A percentile compares a stretch with the other conserved stretches of the same genome.
Evolutionary conservation across 2,888 invertebrate genomes (phyloP).

Genomic region (Campoplex capitator): DNA sequence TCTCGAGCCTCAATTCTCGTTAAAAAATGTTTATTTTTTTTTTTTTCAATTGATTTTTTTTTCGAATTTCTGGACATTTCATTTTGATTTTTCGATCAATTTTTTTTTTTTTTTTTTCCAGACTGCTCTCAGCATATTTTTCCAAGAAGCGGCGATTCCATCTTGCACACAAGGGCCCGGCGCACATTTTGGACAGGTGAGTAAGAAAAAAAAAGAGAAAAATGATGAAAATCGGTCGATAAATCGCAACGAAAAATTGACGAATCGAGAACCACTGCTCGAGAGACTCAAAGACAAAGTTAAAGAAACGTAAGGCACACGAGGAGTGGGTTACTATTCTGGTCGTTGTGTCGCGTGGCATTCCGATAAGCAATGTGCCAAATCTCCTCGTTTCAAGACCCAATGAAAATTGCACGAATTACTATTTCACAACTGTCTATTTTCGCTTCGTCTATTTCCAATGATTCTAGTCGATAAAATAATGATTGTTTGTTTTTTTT

Average conservation of each 20-base stretch:
- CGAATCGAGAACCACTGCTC: constrained; percentile 77
- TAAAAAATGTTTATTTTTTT: background rate
- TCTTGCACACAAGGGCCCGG: constrained; percentile 91
- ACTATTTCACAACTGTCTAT: background rate
- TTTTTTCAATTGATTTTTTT: too few species aligned
- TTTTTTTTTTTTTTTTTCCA: constrained; percentile 85
- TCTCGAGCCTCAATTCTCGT: background rate
- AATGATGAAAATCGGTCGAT: background rate
- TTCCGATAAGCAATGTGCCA: constrained; percentile 83
- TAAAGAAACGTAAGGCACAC: constrained; percentile 66
- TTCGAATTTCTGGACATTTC: background rate
- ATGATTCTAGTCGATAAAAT: background rate
- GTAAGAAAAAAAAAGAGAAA: constrained; percentile 67
- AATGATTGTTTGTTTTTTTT: background rate
- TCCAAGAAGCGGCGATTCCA: constrained; percentile 95
- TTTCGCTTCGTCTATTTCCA: background rate
- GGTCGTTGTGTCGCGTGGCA: constrained; percentile 76
- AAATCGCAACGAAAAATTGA: background rate
- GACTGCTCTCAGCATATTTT: constrained; percentile 97
- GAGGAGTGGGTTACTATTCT: constrained; percentile 80
- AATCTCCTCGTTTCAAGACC: constrained; percentile 74
- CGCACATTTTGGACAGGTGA: constrained; percentile 93
- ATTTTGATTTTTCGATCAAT: background rate
- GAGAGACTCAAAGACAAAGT: constrained; percentile 51
- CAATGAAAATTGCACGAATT: constrained; percentile 55